Conservation (phyloP, 2,113 vertebrate species). For the Syngnathus floridae region DNA sequence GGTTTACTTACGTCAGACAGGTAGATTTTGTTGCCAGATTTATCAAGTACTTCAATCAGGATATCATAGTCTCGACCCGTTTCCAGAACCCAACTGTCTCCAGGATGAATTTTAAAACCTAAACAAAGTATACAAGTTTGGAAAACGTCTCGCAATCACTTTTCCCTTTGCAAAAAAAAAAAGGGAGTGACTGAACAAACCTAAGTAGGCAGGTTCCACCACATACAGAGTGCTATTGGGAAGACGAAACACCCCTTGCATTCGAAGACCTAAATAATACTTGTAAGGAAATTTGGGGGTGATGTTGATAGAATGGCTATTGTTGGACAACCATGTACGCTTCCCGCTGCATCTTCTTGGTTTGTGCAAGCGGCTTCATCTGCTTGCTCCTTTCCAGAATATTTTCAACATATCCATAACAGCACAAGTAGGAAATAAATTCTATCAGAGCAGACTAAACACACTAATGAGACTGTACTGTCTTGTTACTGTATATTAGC, state of each 20-base stretch:
- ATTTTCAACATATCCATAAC: too few relatives aligned
- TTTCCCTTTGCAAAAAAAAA: neutral
- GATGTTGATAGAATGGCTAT: too few relatives aligned
- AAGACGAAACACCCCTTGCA: constrained; percentile 87
- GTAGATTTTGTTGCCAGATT: constrained; percentile 84
- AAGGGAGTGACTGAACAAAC: constrained; percentile 59
- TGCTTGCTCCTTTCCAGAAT: too few relatives aligned
- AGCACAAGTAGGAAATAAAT: too few relatives aligned
- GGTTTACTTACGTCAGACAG: constrained; percentile 84
- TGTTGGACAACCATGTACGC: too few relatives aligned
- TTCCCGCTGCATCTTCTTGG: too few relatives aligned
- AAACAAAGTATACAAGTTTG: constrained; percentile 4
- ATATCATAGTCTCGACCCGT: constrained; percentile 79
- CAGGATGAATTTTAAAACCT: constrained; percentile 87
- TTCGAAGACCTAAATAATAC: constrained; percentile 72
- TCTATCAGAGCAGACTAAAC: neutral
- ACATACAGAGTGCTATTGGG: constrained; percentile 91
- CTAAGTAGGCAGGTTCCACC: constrained; percentile 85
- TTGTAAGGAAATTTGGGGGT: constrained; percentile 63
- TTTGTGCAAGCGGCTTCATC: too few relatives aligned
- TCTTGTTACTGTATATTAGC: neutral
- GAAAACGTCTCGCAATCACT: neutral
- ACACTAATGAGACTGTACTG: neutral
- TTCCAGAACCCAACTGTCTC: constrained; percentile 91
- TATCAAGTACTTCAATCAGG: constrained; percentile 85